These are phyloP conservation scores for Heteromormyrus szaboi DNA, from an alignment of 2,797 vertebrate species.

Conservation along the genomic window DNA sequence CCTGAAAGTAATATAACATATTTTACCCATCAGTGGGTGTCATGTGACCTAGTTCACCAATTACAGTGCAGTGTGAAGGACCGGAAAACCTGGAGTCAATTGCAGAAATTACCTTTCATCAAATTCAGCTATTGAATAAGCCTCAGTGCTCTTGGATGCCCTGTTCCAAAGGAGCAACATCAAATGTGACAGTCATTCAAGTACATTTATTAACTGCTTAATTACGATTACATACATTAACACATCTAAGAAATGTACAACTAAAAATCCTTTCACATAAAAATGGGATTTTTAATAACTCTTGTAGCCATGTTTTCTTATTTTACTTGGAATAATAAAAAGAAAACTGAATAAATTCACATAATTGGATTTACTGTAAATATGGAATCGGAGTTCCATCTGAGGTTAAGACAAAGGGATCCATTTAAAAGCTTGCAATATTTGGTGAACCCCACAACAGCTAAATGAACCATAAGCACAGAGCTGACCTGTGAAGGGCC, in stretches of 20 bases:
- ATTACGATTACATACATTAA: constrained; percentile 1
- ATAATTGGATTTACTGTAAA: not conserved
- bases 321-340: not conserved
- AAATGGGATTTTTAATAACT: not conserved
- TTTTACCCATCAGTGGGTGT: not conserved
- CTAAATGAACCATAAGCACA: not conserved
- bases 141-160: not conserved
- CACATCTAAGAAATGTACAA: not conserved
- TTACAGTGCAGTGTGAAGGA: not conserved
- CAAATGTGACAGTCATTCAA: not conserved
- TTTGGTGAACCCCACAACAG: not conserved
- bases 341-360: not conserved
- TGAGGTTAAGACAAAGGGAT: not conserved
- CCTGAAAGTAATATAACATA: not conserved
- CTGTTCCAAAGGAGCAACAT: not conserved
- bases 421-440: not conserved
- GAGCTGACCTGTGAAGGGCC: not conserved
- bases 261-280: not conserved
- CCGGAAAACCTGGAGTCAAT: not conserved
- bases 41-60: not conserved
- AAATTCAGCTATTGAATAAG: not conserved
- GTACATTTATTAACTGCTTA: constrained; percentile 7
- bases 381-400: not conserved
- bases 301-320: not conserved
- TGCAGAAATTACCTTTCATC: not conserved